Conservation (phyloP, 2,113 vertebrate species). For the Neodontobutis hainanensis region DNA sequence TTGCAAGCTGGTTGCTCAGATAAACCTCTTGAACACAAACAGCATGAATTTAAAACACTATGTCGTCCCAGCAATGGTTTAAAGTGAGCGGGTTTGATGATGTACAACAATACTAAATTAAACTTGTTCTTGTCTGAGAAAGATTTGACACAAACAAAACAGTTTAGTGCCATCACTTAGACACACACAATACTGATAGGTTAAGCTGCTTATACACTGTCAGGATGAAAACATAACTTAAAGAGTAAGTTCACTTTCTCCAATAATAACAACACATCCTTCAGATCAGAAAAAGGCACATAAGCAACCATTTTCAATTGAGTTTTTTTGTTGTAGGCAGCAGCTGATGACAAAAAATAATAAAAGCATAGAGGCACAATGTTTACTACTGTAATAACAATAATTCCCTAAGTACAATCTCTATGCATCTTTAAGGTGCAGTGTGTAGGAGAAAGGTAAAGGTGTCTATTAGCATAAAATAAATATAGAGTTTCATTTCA, state of each 20-base stretch:
- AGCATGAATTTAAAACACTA: constrained; percentile 35
- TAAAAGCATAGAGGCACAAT: constrained; percentile 20
- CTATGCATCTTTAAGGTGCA: no score
- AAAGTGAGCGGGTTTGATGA: constrained; percentile 15
- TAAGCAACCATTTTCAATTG: constrained; percentile 36
- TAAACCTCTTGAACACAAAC: constrained; percentile 44
- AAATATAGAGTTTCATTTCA: no score
- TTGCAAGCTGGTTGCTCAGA: constrained; percentile 29
- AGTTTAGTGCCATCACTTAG: background rate
- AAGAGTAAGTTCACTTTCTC: background rate
- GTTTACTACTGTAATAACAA: no score
- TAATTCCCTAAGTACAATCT: no score
- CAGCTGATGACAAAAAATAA: constrained; percentile 22
- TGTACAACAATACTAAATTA: background rate
- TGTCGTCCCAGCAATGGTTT: constrained; percentile 22
- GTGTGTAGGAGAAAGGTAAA: no score
- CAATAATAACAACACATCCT: constrained; percentile 2
- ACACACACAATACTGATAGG: constrained; percentile 25
- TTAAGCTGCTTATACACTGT: constrained; percentile 36
- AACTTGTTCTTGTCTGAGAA: background rate
- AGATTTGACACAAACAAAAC: background rate
- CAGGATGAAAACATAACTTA: constrained; percentile 27
- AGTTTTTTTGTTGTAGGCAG: constrained; percentile 14
- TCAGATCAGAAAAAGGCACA: constrained; percentile 55
- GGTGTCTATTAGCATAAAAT: no score